Evolutionary conservation across 2,797 vertebrate genomes (phyloP).

Genomic region (Eulemur rubriventer): DNA sequence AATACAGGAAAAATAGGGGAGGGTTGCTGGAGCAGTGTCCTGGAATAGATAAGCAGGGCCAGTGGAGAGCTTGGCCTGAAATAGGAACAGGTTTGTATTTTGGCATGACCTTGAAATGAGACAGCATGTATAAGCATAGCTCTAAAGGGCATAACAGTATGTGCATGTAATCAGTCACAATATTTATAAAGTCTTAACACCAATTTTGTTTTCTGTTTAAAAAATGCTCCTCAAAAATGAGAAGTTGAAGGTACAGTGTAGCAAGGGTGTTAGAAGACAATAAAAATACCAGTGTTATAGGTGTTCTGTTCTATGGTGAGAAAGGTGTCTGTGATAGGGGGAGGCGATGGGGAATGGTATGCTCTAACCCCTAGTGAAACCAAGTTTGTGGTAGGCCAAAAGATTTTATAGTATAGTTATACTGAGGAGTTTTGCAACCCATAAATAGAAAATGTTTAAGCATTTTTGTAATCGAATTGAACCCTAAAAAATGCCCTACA

Average conservation of each 20-base stretch:
- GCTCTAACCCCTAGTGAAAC: background rate
- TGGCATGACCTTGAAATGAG: background rate
- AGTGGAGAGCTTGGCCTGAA: background rate
- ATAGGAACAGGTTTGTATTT: background rate
- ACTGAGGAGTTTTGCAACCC: background rate
- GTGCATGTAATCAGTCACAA: background rate
- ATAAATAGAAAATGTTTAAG: conserved; percentile 10
- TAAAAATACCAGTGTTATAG: background rate
- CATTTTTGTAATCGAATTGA: background rate
- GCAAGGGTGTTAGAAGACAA: background rate
- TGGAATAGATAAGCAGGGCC: background rate
- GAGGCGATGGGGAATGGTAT: background rate
- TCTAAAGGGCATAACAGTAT: background rate
- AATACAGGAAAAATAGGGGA: conserved; percentile 6
- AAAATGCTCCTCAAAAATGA: conserved; percentile 18
- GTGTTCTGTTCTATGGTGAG: background rate
- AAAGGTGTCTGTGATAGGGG: background rate
- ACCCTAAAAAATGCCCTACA: background rate
- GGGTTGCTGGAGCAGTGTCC: background rate
- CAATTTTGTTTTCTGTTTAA: conserved; percentile 34
- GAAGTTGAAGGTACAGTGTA: background rate
- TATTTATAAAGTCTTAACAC: background rate
- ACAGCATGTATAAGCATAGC: background rate
- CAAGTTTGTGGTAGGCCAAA: background rate
- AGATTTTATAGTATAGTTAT: background rate